These are phyloP conservation scores for Rhynchonycteris naso DNA, from an alignment of 2,797 vertebrate species.

Conservation along the genomic window DNA sequence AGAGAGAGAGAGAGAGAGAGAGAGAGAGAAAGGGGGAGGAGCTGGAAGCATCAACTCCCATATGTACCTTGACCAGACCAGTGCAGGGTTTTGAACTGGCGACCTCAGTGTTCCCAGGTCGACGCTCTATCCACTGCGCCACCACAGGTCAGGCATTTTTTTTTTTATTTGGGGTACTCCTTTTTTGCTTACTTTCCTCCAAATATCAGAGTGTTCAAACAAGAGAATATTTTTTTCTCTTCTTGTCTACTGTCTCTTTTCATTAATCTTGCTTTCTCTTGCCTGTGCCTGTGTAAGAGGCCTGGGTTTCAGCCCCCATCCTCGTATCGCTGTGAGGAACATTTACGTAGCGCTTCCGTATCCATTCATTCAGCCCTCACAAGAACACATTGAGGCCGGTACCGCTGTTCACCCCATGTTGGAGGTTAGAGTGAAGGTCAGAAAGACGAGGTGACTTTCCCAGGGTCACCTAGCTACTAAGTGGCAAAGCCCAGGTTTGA, in stretches of 20 bases:
- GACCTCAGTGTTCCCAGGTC: too few relatives aligned
- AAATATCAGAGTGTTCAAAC: background rate
- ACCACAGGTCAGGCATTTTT: too few relatives aligned
- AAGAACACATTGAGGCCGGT: background rate
- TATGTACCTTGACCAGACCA: too few relatives aligned
- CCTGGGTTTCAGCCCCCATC: background rate
- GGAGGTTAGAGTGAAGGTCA: background rate
- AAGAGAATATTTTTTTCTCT: background rate
- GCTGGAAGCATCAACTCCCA: too few relatives aligned
- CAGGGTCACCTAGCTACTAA: background rate
- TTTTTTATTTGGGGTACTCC: too few relatives aligned
- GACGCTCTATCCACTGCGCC: too few relatives aligned
- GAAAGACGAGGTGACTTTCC: background rate
- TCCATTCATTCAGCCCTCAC: background rate
- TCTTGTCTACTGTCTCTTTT: background rate
- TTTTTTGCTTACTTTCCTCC: constrained; percentile 5
- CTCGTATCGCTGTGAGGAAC: background rate
- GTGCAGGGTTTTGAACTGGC: too few relatives aligned
- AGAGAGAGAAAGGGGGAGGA: too few relatives aligned
- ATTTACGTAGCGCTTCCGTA: background rate
- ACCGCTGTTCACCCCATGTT: background rate
- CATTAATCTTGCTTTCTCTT: background rate
- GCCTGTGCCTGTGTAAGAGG: background rate
- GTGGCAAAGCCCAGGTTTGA: background rate
- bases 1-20: too few relatives aligned